Evolutionary conservation across 2,113 vertebrate species (phyloP).

Genomic region (Caracal caracal): DNA sequence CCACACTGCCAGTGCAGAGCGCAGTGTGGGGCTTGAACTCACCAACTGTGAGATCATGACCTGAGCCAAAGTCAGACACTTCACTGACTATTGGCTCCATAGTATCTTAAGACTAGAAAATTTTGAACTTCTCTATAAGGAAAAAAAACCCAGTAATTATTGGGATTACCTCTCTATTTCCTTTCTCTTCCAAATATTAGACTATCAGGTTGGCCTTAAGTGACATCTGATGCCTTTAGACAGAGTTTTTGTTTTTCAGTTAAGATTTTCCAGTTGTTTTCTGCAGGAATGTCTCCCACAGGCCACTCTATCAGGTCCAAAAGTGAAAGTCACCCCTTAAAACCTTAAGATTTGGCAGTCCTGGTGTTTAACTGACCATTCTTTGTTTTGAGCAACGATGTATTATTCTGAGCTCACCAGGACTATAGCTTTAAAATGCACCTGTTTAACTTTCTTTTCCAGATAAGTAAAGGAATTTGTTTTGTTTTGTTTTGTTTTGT

Average conservation of each 20-base stretch:
- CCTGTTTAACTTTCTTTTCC: conserved; percentile 1
- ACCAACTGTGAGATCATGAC: no score
- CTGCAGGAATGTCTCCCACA: background rate
- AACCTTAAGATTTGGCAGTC: background rate
- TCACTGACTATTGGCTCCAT: background rate
- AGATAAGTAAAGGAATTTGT: background rate
- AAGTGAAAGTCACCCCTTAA: background rate
- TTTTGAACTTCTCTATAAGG: background rate
- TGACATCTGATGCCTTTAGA: background rate
- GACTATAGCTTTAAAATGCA: background rate
- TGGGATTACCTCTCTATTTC: background rate
- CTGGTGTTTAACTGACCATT: background rate
- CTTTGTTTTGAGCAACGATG: conserved; percentile 40
- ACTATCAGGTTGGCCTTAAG: background rate
- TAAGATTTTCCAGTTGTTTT: background rate
- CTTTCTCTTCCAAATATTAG: background rate
- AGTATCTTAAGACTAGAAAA: background rate
- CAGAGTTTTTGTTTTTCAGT: background rate
- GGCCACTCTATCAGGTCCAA: background rate
- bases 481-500: background rate
- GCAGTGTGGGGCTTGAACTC: no score
- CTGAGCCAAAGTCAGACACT: no score
- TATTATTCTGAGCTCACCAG: background rate
- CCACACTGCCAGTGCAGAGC: no score
- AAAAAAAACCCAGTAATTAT: background rate